phyloP scores from a whole-genome alignment of 2,113 vertebrate species.

The Heloderma charlesbogerti region DNA sequence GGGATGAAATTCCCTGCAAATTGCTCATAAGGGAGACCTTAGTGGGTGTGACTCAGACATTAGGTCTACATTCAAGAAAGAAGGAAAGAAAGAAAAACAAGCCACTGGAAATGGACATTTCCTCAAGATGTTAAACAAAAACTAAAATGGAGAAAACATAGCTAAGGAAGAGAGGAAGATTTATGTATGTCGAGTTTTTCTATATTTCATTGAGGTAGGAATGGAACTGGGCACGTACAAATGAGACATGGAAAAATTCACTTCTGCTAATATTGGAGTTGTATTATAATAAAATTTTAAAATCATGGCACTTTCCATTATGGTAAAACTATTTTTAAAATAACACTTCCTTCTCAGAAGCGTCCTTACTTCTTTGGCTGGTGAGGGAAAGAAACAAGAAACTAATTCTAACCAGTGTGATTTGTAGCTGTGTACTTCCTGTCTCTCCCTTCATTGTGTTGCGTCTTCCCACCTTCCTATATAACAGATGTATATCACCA shows the following conservation, averaged over 20 bases:
- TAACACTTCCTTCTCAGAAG: constrained; percentile 34
- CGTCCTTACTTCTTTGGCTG: constrained; percentile 25
- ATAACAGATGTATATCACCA: constrained; percentile 1
- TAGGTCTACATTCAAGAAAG: constrained; percentile 12
- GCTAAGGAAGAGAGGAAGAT: constrained; percentile 29
- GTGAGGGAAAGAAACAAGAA: constrained; percentile 29
- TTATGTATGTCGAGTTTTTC: constrained; percentile 49
- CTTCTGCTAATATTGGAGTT: constrained; percentile 41
- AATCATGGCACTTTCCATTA: constrained; percentile 46
- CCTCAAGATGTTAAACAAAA: background rate
- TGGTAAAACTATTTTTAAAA: constrained; percentile 33
- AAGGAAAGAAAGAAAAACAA: constrained; percentile 2
- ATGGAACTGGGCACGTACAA: constrained; percentile 48
- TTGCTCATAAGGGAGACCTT: constrained; percentile 22
- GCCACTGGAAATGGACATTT: constrained; percentile 38
- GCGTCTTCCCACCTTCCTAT: background rate
- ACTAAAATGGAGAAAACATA: constrained; percentile 42
- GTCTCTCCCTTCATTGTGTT: background rate
- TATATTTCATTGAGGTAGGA: constrained; percentile 13
- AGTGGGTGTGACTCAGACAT: constrained; percentile 45
- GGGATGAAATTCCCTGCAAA: background rate
- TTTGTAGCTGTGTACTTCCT: constrained; percentile 1
- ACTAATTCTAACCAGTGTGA: background rate
- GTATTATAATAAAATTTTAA: constrained; percentile 26
- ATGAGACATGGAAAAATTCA: constrained; percentile 55